Evolutionary conservation across 2,888 invertebrate genomes (phyloP).

Genomic region (Dryobotodes eremita): DNA sequence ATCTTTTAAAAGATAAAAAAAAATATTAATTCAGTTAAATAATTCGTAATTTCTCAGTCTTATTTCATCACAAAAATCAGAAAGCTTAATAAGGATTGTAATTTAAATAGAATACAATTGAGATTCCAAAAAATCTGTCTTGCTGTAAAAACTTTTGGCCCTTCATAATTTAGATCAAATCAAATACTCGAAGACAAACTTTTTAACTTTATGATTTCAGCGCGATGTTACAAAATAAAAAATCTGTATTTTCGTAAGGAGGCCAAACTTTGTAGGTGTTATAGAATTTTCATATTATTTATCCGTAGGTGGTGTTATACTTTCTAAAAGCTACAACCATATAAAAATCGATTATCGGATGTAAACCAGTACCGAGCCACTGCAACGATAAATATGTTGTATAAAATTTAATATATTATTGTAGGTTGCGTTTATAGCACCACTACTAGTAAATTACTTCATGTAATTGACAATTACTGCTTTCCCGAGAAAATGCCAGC

Average conservation of each 20-base stretch:
- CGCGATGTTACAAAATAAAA: conserved; percentile 20
- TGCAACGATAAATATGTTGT: conserved; percentile 38
- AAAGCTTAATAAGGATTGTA: background rate
- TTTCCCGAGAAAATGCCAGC: conserved; percentile 22
- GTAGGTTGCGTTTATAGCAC: conserved; percentile 14
- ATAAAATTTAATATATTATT: conserved; percentile 29
- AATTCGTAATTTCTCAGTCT: conserved; percentile 8
- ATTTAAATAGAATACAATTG: conserved; percentile 41
- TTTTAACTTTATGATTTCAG: conserved; percentile 47
- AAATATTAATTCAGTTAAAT: background rate
- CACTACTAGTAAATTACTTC: conserved; percentile 18
- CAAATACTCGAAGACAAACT: conserved; percentile 55
- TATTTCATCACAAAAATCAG: conserved; percentile 13
- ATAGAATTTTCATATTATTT: background rate
- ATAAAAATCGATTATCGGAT: conserved; percentile 1
- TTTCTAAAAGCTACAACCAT: background rate
- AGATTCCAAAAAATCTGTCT: conserved; percentile 29
- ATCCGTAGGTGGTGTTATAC: background rate
- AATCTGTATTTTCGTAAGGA: conserved; percentile 9
- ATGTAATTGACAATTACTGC: conserved; percentile 51
- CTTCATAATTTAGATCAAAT: conserved; percentile 57
- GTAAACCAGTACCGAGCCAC: background rate
- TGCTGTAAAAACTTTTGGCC: conserved; percentile 52
- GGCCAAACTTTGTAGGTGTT: conserved; percentile 22
- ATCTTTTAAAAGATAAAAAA: conserved; percentile 6